These are phyloP conservation scores for Apostichopus californicus DNA, from an alignment of 35 echinoderm and acorn worm genomes.

Conservation along the genomic window DNA sequence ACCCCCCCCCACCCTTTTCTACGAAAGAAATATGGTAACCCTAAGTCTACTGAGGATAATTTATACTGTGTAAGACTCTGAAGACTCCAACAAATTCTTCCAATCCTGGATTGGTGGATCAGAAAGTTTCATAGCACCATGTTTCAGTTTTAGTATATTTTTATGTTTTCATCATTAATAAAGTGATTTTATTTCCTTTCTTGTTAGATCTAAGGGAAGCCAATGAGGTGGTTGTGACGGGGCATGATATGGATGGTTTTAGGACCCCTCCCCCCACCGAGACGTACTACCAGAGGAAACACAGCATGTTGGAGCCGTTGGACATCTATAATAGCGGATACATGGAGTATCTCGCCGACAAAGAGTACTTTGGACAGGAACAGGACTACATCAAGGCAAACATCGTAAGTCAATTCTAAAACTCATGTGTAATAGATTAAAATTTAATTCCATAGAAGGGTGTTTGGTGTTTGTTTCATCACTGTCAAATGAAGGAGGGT, in stretches of 20 bases:
- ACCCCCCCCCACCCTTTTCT: no score
- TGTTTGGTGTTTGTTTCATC: no score
- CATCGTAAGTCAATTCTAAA: slow-evolving; percentile 71
- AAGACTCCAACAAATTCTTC: no score
- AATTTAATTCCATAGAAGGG: no score
- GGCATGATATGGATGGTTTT: neutral
- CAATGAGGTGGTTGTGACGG: neutral
- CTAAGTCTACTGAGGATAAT: no score
- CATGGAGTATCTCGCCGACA: slow-evolving; percentile 59
- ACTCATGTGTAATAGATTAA: neutral
- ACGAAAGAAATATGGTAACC: no score
- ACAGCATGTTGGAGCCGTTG: slow-evolving; percentile 73
- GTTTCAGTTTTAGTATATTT: no score
- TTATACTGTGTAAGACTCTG: no score
- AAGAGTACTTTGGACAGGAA: slow-evolving; percentile 50
- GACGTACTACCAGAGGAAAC: slow-evolving; percentile 34
- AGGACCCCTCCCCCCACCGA: slow-evolving; percentile 34
- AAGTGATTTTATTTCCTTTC: neutral
- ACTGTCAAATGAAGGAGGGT: no score
- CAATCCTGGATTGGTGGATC: no score
- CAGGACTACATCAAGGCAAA: slow-evolving; percentile 80
- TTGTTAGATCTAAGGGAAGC: neutral
- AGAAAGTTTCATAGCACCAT: no score
- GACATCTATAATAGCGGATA: slow-evolving; percentile 89
- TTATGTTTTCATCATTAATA: no score